These are phyloP conservation scores for Drosophila meridiana DNA, from an alignment of 2,888 invertebrate genomes.

Conservation along the genomic window DNA sequence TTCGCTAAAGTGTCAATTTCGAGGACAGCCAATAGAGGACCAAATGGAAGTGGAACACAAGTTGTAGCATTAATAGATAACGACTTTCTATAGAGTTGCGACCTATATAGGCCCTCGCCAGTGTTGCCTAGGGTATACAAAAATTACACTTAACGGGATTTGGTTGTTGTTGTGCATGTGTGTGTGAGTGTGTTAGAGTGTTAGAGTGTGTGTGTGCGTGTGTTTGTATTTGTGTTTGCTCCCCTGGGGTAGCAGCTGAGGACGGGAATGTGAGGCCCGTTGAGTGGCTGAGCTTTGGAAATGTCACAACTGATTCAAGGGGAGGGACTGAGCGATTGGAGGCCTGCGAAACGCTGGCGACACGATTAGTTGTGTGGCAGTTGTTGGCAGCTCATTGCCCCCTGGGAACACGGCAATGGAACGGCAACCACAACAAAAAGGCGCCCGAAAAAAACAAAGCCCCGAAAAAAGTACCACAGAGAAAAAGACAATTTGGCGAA, in stretches of 20 bases:
- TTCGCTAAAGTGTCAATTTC: not conserved
- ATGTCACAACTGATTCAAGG: slow-evolving; percentile 65
- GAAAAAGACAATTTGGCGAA: slow-evolving; percentile 51
- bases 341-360: slow-evolving; percentile 16
- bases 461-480: slow-evolving; percentile 13
- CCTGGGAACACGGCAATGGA: slow-evolving; percentile 34
- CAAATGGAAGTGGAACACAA: not conserved
- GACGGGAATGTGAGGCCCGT: slow-evolving; percentile 21
- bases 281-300: slow-evolving; percentile 62
- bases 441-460: slow-evolving; percentile 3
- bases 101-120: not conserved
- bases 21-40: not conserved
- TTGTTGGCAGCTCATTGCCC: slow-evolving; percentile 50
- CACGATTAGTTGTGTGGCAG: slow-evolving; percentile 56
- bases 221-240: not conserved
- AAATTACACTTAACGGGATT: not conserved
- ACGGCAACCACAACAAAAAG: slow-evolving; percentile 6
- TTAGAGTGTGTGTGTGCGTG: not conserved
- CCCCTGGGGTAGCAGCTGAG: slow-evolving; percentile 11
- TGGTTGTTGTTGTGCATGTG: not conserved
- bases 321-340: slow-evolving; percentile 4
- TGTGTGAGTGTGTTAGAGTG: not conserved
- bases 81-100: not conserved
- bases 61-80: too few species aligned
- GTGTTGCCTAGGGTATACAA: slow-evolving; percentile 22